A percentile compares a stretch with the other conserved stretches of the same genome.
Conservation (phyloP, 2,113 vertebrate species). For the Toxostoma redivivum region DNA sequence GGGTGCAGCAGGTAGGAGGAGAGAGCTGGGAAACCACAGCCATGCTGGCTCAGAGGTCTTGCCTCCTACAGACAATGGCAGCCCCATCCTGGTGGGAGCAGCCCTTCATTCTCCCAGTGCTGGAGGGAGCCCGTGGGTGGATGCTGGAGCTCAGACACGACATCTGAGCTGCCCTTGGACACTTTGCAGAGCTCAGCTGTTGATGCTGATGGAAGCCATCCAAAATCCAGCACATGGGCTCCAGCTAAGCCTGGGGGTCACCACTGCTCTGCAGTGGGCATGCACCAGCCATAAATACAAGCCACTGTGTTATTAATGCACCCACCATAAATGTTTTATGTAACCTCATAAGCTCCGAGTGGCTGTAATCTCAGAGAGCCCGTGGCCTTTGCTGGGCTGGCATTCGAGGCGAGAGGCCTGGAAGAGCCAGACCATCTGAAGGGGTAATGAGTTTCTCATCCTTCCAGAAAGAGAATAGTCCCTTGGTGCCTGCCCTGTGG, state of each 20-base stretch:
- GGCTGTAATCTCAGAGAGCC: background rate
- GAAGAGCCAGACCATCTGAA: background rate
- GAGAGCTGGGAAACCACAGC: background rate
- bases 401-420: background rate
- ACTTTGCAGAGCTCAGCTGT: background rate
- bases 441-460: conserved; percentile 36
- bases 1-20: background rate
- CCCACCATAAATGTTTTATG: background rate
- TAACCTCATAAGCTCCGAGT: background rate
- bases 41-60: background rate
- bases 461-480: conserved; percentile 42
- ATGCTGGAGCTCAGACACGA: background rate
- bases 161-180: background rate
- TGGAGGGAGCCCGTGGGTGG: background rate
- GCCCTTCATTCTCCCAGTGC: background rate
- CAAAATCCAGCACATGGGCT: background rate
- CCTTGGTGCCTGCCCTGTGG: background rate
- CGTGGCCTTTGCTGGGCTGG: background rate
- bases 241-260: background rate
- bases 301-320: background rate
- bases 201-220: background rate
- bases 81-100: background rate
- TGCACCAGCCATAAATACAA: background rate
- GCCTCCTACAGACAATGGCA: accelerated
- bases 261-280: background rate